Evolutionary conservation across 2,113 vertebrate genomes (phyloP), one percentile per base, ranked within the genome.

Genomic region (Grammomys surdaster): DNA sequence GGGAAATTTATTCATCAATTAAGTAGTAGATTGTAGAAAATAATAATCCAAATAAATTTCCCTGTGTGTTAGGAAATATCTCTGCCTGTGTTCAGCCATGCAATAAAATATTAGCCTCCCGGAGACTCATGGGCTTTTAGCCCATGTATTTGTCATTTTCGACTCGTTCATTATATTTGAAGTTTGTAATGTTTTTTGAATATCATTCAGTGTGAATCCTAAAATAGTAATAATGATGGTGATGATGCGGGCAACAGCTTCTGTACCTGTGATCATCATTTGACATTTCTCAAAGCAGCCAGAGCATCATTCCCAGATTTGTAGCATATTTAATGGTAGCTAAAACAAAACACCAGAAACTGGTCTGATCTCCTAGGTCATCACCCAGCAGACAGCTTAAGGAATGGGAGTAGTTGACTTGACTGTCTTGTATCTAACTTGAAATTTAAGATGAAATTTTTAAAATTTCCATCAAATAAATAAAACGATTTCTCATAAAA

Each of bases 381-480:
- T 88, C 75, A 81, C 20, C 22, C n/a, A 90, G 7, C 0, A 48
- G 46, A 11, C 12, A 81, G 33, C 12, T 54, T 0, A 73, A 72
- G 43, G 46, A 91, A 81, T 54, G 82, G 58, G 60, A 72, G 60
- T 14, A 46, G 22, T 36, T 88, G 12, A 75, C 22, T 69, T 16
- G 12, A 85, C 10, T 90, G 17, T 70, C 36, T 56, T 67, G 2
- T 28, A 75, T 82, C 76, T 89, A 72, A 80, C 48, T 78, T 89
- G 51, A 94, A 91, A 91, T 33, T 81, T 69, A 40, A 94, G 75
- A 86, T 94, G 20, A 70, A 31, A 48, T 80, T 48, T 93, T 76
- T 76, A 63, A 67, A 46, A 20, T 67, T 89, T 95, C 91, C 5
- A 89, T 86, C 13, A 73, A 72, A 65, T 67, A 48, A 78, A 48